A percentile compares a stretch with the other conserved stretches of the same genome.
phyloP scores from a whole-genome alignment of 2,888 invertebrate species.

The Leptogaster cylindrica region DNA sequence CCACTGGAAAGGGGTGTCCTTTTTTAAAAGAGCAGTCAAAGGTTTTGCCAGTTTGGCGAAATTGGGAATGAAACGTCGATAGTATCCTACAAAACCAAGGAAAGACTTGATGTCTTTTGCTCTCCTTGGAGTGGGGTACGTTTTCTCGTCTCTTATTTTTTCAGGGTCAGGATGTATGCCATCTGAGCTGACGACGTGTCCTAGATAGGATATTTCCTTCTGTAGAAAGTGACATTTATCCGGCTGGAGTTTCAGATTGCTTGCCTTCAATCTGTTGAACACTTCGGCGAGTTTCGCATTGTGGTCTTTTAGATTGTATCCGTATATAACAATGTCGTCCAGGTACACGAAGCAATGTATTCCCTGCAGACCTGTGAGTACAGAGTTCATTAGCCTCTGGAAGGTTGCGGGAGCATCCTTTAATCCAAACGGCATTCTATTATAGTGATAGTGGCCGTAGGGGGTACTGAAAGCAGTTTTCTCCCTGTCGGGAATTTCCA shows the following conservation, averaged over 20 bases:
- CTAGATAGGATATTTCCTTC: conserved; percentile 49
- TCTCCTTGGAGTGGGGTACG: neutral
- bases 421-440: conserved; percentile 53
- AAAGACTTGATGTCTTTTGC: conserved; percentile 20
- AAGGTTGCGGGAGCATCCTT: conserved; percentile 51
- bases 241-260: conserved; percentile 50
- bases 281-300: conserved; percentile 45
- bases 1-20: conserved; percentile 7
- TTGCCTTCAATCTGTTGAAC: conserved; percentile 48
- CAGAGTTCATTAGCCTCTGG: neutral
- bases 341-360: neutral
- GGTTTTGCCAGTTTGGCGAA: conserved; percentile 31
- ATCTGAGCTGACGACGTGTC: conserved; percentile 45
- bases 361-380: neutral
- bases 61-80: conserved; percentile 33
- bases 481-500: neutral
- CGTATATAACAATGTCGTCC: conserved; percentile 54
- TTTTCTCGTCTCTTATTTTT: neutral
- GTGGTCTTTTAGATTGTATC: conserved; percentile 47
- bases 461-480: conserved; percentile 46
- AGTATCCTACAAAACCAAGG: conserved; percentile 37
- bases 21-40: neutral
- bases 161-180: conserved; percentile 49
- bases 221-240: conserved; percentile 51
- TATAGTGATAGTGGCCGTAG: conserved; percentile 52